Evolutionary conservation across 2,888 invertebrate species (phyloP).

Genomic region (Hipparchia sbordonii): DNA sequence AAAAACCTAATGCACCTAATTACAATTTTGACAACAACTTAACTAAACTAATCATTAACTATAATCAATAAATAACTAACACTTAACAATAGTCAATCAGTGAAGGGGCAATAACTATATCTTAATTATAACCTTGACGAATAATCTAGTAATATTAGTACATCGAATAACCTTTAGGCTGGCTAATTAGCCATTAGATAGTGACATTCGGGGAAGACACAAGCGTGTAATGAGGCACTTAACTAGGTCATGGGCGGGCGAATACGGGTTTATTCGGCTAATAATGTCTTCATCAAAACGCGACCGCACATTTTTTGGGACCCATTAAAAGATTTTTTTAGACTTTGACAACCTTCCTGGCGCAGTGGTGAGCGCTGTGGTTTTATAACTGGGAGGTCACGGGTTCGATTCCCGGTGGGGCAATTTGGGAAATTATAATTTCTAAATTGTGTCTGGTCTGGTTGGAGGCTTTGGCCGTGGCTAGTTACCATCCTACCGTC

Average conservation of each 20-base stretch:
- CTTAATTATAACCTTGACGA: not conserved
- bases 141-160: not conserved
- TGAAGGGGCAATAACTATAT: not conserved
- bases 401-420: not conserved
- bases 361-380: not conserved
- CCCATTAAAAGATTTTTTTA: not conserved
- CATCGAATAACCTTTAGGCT: conserved; percentile 7
- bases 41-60: too few relatives aligned
- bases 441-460: too few relatives aligned
- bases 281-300: conserved; percentile 9
- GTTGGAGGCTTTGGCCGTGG: too few relatives aligned
- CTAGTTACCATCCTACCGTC: too few relatives aligned
- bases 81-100: too few relatives aligned
- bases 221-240: conserved; percentile 8
- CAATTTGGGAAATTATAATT: too few relatives aligned
- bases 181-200: conserved; percentile 20
- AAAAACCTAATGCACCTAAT: too few relatives aligned
- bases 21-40: too few relatives aligned
- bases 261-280: conserved; percentile 4
- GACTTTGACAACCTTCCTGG: not conserved
- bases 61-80: too few relatives aligned
- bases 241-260: conserved; percentile 1
- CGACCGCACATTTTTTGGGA: not conserved
- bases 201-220: conserved; percentile 14
- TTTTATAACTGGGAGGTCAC: not conserved